Conservation (phyloP, 1,140 invertebrate species). For the Colletes gigas region DNA sequence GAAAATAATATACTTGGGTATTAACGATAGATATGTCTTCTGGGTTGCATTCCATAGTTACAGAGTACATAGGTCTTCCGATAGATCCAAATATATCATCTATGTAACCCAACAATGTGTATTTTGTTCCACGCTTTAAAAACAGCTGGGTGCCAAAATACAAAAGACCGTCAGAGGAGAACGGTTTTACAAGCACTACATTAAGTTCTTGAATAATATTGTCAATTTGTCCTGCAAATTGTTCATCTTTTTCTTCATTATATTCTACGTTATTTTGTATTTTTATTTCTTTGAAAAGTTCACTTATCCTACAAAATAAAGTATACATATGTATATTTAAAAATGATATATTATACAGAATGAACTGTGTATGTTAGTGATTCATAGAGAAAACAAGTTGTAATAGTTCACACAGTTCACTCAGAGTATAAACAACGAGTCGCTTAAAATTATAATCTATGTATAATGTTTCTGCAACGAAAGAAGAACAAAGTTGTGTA, state of each 20-base stretch:
- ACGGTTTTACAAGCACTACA: constrained; percentile 9
- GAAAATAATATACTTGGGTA: constrained; percentile 52
- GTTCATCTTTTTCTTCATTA: neutral
- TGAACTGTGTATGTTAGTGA: neutral
- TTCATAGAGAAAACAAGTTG: too few species aligned
- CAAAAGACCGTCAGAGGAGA: neutral
- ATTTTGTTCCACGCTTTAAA: constrained; percentile 2
- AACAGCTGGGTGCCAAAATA: constrained; percentile 37
- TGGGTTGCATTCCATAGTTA: constrained; percentile 7
- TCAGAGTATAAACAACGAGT: neutral
- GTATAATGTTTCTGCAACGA: neutral
- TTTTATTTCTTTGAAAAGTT: neutral
- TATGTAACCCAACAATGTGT: constrained; percentile 49
- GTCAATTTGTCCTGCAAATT: constrained; percentile 35
- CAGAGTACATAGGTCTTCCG: constrained; percentile 58
- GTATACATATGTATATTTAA: neutral
- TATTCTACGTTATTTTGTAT: neutral
- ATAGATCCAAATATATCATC: constrained; percentile 64
- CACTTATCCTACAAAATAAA: neutral
- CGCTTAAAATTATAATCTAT: neutral
- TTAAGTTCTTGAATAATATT: constrained; percentile 19
- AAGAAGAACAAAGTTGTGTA: neutral
- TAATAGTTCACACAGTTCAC: too few species aligned
- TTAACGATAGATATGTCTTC: constrained; percentile 8
- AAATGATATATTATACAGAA: neutral